Conservation (phyloP, 2,888 invertebrate genomes). For the Aethes cnicana region DNA sequence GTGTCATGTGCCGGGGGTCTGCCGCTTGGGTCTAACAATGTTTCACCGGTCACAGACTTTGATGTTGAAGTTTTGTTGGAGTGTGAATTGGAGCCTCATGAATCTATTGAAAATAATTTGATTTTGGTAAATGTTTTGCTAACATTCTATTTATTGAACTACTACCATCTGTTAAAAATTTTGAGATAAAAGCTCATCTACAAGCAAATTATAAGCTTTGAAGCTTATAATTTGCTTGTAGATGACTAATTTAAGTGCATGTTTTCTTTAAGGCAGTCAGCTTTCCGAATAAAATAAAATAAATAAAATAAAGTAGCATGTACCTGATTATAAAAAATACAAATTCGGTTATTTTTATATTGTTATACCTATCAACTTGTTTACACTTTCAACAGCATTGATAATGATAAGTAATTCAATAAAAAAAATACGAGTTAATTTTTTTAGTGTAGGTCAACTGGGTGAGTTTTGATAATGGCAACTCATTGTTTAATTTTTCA, state of each 20-base stretch:
- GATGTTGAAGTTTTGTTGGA: conserved; percentile 73
- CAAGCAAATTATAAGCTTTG: too few relatives aligned
- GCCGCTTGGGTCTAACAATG: conserved; percentile 65
- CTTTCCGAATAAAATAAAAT: too few relatives aligned
- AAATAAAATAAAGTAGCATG: too few relatives aligned
- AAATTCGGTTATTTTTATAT: neutral
- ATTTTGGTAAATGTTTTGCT: conserved; percentile 46
- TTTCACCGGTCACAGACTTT: conserved; percentile 55
- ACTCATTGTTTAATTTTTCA: conserved; percentile 53
- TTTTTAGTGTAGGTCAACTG: too few relatives aligned
- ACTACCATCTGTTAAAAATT: too few relatives aligned
- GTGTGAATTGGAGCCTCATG: conserved; percentile 75
- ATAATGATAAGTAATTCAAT: conserved; percentile 2
- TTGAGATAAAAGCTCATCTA: too few relatives aligned
- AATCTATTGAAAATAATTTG: conserved; percentile 52
- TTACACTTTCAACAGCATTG: neutral
- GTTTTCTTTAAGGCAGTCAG: too few relatives aligned
- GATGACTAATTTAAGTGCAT: too few relatives aligned
- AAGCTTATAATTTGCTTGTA: too few relatives aligned
- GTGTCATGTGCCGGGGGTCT: conserved; percentile 68
- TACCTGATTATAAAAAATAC: neutral
- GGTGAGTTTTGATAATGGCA: too few relatives aligned
- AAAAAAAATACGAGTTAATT: too few relatives aligned
- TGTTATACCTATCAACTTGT: neutral
- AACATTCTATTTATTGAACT: neutral